Percentiles rank a stretch among this genome's conserved stretches.
These are phyloP conservation scores for Acanthaster planci DNA, from an alignment of 35 echinoderm and acorn worm species.

Conservation along the genomic window DNA sequence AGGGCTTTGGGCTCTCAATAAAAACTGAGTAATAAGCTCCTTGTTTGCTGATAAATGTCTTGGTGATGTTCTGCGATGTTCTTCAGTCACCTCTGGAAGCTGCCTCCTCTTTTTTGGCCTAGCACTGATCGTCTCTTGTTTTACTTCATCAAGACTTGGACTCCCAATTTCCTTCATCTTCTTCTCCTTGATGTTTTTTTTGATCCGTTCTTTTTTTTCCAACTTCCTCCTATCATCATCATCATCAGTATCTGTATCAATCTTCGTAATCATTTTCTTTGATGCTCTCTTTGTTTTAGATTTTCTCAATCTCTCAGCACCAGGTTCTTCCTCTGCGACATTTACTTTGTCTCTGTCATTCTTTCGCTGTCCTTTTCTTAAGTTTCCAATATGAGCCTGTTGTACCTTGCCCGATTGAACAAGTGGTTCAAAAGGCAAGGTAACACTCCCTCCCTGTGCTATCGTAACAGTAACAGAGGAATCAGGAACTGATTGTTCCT, in stretches of 20 bases:
- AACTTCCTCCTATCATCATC: neutral
- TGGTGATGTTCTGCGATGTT: no score
- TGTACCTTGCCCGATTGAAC: neutral
- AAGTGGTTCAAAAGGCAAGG: no score
- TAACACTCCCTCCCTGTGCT: neutral
- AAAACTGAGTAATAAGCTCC: slow-evolving; percentile 3
- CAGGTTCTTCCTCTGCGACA: neutral
- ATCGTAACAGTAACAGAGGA: neutral
- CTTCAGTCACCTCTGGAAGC: slow-evolving; percentile 39
- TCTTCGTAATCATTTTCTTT: neutral
- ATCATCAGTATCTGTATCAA: neutral
- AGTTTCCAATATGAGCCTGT: neutral
- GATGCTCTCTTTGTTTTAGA: neutral
- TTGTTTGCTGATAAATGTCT: neutral
- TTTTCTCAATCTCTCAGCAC: neutral
- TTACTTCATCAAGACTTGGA: neutral
- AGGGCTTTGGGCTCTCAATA: neutral
- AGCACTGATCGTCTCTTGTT: neutral
- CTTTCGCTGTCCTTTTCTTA: slow-evolving; percentile 12
- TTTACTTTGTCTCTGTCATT: slow-evolving; percentile 14
- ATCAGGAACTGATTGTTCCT: neutral
- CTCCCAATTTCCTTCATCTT: neutral
- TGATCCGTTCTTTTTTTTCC: neutral
- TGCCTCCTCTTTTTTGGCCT: slow-evolving; percentile 39
- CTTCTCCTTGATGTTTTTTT: neutral